A percentile compares a stretch with the other conserved stretches of the same genome.
Conservation (phyloP, 2,888 invertebrate genomes). For the Rosalia funebris region DNA sequence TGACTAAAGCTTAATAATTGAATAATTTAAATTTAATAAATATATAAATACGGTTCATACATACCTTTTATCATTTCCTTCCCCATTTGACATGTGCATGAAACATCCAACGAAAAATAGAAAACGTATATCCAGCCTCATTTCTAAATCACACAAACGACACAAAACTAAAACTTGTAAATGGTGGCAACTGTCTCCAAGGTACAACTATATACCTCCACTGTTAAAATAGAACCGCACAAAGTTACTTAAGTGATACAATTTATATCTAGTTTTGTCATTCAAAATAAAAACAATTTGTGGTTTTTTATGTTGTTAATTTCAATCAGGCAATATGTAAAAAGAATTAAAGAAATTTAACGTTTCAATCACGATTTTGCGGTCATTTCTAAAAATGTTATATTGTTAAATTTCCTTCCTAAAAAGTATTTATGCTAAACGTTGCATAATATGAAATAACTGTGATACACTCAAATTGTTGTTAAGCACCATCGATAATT, state of each 20-base stretch:
- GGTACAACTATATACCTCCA: slow-evolving; percentile 18
- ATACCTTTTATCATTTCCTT: slow-evolving; percentile 36
- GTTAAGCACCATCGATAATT: slow-evolving; percentile 1
- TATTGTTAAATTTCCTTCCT: slow-evolving; percentile 22
- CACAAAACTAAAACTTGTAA: slow-evolving; percentile 13
- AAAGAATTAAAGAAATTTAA: slow-evolving; percentile 26
- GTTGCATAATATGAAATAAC: slow-evolving; percentile 23
- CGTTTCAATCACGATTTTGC: slow-evolving; percentile 23
- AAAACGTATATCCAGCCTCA: slow-evolving; percentile 42
- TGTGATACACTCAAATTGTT: slow-evolving; percentile 8
- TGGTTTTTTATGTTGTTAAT: slow-evolving; percentile 18
- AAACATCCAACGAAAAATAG: slow-evolving; percentile 42
- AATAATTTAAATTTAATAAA: too few relatives aligned
- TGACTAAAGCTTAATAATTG: too few relatives aligned
- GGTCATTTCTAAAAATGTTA: slow-evolving; percentile 23
- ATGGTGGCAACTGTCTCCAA: slow-evolving; percentile 1
- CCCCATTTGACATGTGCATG: slow-evolving; percentile 31
- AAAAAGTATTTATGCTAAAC: slow-evolving; percentile 25
- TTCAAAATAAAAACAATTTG: slow-evolving; percentile 18
- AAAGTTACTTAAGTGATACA: slow-evolving; percentile 16
- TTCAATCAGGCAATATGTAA: slow-evolving; percentile 20
- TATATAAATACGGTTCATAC: too few relatives aligned
- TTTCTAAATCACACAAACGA: slow-evolving; percentile 20
- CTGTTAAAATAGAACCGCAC: slow-evolving; percentile 21
- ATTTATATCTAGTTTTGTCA: slow-evolving; percentile 24